Evolutionary conservation across 2,888 invertebrate species (phyloP), one percentile per base, ranked within the genome.

Genomic region (Watsonalla cultraria): DNA sequence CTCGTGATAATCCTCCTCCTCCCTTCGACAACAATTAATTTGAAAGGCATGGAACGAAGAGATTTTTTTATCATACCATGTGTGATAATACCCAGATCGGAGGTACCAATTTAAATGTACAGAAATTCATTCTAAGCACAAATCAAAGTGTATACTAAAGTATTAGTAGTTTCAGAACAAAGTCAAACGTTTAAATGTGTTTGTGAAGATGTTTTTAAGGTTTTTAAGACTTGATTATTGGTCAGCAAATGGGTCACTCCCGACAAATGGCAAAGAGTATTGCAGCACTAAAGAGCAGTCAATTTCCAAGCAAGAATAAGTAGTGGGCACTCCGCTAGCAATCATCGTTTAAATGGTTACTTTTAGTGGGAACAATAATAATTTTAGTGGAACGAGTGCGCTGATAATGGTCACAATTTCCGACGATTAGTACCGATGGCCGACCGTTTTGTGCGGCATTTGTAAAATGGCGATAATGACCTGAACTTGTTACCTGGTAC

Each of bases 291-390:
- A 52, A 51, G 57, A 61, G 47, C 53, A 53, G 57, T 51, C 54
- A 54, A 62, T 60, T 65, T 61, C 59, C 57, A 64, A 60, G 63
- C 64, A 59, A 61, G 48, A 7, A 46, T 39, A 64, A 66, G 62
- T 74, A 60, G 65, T 65, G 63, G 64, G 63, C 61, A 61, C 61
- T 69, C 65, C 60, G 56, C 64, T 61, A 66, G 82, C 84, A 83
- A 86, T 85, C 82, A 74, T 60, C 64, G 61, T 61, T 76, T 81
- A 85, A 90, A 89, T 82, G 87, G 87, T 79, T 83, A 84, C 90
- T 88, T 85, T 89, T 83, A 88, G 80, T 78, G 79, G 79, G 89
- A 87, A 89, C 90, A 90, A 90, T 89, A 84, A 90, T 88, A 82
- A 87, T 87, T 90, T 87, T 87, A 89, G 90, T 86, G 82, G 70